Evolutionary conservation across 2,797 vertebrate genomes (phyloP).

Genomic region (Microctenopoma steveboyesi): DNA sequence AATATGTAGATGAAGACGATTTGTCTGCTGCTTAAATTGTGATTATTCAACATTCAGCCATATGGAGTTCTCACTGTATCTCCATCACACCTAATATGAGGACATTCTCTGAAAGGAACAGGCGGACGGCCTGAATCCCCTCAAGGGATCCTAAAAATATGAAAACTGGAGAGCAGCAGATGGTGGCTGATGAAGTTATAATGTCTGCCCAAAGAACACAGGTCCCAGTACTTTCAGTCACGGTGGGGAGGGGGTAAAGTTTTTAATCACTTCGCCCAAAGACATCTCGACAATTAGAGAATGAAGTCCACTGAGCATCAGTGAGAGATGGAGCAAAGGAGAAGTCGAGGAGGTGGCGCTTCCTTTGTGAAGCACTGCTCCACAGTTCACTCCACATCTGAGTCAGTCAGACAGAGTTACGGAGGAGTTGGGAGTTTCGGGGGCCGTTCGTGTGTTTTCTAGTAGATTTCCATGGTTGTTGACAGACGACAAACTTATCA

Average conservation of each 20-base stretch:
- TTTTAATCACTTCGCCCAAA: slow-evolving; percentile 63
- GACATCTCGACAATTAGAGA: slow-evolving; percentile 56
- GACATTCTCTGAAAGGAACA: slow-evolving; percentile 34
- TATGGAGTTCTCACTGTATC: slow-evolving; percentile 15
- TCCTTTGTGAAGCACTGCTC: slow-evolving; percentile 22
- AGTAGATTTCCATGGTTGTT: neutral
- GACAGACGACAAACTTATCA: neutral
- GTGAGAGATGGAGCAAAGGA: slow-evolving; percentile 26
- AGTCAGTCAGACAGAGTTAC: slow-evolving; percentile 1
- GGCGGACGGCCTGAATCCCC: slow-evolving; percentile 32
- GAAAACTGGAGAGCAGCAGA: slow-evolving; percentile 15
- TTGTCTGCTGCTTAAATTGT: neutral
- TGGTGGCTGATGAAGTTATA: slow-evolving; percentile 20
- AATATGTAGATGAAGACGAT: neutral
- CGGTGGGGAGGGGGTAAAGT: slow-evolving; percentile 16
- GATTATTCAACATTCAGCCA: slow-evolving; percentile 18
- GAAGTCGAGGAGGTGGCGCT: slow-evolving; percentile 10
- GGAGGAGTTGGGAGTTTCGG: neutral
- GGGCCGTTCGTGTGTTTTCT: neutral
- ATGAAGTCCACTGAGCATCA: slow-evolving; percentile 31
- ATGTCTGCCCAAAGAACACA: slow-evolving; percentile 31
- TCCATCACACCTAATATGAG: slow-evolving; percentile 5
- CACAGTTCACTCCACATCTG: slow-evolving; percentile 16
- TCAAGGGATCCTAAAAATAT: slow-evolving; percentile 30
- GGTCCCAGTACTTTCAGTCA: slow-evolving; percentile 58